Evolutionary conservation across 2,113 vertebrate genomes (phyloP).

Genomic region (Zootoca vivipara): DNA sequence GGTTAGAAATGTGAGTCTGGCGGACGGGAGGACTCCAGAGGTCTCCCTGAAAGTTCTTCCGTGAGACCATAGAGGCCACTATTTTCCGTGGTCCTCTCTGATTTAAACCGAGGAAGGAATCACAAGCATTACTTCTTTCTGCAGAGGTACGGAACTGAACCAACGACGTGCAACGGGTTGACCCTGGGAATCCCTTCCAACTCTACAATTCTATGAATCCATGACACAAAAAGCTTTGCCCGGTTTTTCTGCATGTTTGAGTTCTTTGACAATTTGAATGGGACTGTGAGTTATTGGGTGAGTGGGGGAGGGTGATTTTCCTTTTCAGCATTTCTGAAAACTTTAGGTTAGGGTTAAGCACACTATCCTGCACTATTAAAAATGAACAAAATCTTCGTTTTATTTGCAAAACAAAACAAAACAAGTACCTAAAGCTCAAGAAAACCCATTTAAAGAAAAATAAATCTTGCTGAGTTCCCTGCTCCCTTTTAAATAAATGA

Average conservation of each 20-base stretch:
- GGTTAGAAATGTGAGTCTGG: background rate
- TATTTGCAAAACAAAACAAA: background rate
- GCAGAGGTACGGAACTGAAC: no score
- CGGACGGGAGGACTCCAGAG: background rate
- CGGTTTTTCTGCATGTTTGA: background rate
- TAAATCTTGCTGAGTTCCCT: background rate
- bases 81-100: background rate
- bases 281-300: background rate
- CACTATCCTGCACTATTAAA: background rate
- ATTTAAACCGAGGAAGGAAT: background rate
- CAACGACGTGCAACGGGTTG: no score
- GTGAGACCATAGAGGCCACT: background rate
- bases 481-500: no score
- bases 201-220: no score
- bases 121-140: background rate
- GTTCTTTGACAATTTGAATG: background rate
- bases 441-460: background rate
- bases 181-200: no score
- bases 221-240: background rate
- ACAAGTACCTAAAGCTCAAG: background rate
- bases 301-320: background rate
- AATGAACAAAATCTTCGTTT: background rate
- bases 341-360: background rate
- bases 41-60: background rate
- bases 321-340: background rate